Conservation (phyloP, 2,888 invertebrate genomes). For the Tinea semifulvella region DNA sequence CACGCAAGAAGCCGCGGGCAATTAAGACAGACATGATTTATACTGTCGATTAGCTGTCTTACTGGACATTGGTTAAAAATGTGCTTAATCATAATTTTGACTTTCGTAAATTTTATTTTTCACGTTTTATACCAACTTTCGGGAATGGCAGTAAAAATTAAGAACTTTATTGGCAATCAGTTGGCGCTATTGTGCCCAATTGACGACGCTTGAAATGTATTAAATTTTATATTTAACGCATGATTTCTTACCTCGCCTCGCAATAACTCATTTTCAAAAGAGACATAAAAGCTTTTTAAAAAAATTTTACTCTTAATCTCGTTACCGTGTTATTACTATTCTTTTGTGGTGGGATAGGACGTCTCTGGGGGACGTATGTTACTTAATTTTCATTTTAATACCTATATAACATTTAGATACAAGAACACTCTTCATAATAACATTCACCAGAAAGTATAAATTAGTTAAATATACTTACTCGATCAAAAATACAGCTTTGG, state of each 20-base stretch:
- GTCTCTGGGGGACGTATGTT: no score
- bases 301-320: no score
- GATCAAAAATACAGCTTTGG: no score
- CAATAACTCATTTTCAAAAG: no score
- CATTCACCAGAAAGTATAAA: no score
- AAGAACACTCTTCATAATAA: no score
- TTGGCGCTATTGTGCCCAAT: slow-evolving; percentile 2
- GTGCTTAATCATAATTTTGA: slow-evolving; percentile 1
- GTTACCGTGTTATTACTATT: no score
- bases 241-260: neutral
- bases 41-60: neutral
- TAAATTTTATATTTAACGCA: slow-evolving; percentile 8
- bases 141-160: slow-evolving; percentile 12
- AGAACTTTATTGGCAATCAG: slow-evolving; percentile 9
- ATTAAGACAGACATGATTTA: neutral
- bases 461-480: no score
- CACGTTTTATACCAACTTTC: slow-evolving; percentile 2
- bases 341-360: no score
- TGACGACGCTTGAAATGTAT: slow-evolving; percentile 6
- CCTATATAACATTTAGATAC: no score
- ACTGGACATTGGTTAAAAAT: slow-evolving; percentile 6
- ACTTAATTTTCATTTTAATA: no score
- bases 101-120: neutral
- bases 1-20: neutral
- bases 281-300: no score